These are phyloP conservation scores for Lagenorhynchus albirostris DNA, from an alignment of 2,113 vertebrate genomes.

Conservation along the genomic window DNA sequence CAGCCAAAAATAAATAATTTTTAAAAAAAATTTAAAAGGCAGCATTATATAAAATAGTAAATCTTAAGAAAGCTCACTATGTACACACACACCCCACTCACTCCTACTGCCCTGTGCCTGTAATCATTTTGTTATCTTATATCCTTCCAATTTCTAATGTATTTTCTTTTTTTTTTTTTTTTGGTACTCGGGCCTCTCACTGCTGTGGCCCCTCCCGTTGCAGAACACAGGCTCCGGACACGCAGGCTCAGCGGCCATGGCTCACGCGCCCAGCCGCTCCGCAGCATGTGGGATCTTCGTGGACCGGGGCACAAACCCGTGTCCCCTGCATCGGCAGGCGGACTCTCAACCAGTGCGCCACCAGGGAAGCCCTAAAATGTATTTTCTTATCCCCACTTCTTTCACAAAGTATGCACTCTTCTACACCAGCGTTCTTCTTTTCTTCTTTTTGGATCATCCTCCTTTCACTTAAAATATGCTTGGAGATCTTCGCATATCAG, in stretches of 20 bases:
- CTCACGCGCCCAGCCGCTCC: too few relatives aligned
- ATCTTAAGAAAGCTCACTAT: background rate
- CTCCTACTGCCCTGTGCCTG: background rate
- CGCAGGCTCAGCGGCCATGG: too few relatives aligned
- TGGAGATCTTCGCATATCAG: background rate
- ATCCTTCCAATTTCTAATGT: background rate
- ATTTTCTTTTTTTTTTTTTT: background rate
- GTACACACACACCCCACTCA: background rate
- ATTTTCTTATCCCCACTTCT: background rate
- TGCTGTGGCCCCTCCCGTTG: too few relatives aligned
- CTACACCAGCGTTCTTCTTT: background rate
- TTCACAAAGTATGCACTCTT: background rate
- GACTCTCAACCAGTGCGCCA: too few relatives aligned
- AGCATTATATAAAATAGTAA: background rate
- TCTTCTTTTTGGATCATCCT: background rate
- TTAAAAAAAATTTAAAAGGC: background rate
- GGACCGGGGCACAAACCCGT: too few relatives aligned
- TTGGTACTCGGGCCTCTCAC: too few relatives aligned
- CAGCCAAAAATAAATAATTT: too few relatives aligned
- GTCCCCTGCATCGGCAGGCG: too few relatives aligned
- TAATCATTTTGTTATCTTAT: background rate
- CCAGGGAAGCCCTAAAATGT: too few relatives aligned
- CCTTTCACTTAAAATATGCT: background rate
- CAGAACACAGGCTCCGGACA: too few relatives aligned
- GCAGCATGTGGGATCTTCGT: too few relatives aligned